phyloP scores from a whole-genome alignment of 2,797 vertebrate genomes.

The Chrysocyon brachyurus region DNA sequence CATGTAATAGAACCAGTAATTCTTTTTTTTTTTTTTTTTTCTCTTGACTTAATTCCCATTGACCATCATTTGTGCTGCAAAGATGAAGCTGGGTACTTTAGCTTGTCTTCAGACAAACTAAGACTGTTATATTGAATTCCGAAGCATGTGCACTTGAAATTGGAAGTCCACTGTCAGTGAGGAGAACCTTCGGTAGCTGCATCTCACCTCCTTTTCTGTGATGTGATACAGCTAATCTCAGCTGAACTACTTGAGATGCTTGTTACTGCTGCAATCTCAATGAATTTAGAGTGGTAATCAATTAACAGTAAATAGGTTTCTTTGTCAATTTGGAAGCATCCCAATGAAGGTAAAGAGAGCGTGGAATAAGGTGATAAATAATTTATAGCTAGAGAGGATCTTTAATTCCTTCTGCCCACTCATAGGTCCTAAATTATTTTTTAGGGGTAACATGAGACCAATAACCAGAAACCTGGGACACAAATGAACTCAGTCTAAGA shows the following conservation, averaged over 20 bases:
- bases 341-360: conserved; percentile 84
- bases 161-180: conserved; percentile 60
- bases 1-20: background rate
- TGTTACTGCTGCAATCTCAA: conserved; percentile 84
- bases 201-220: conserved; percentile 42
- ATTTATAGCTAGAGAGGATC: conserved; percentile 86
- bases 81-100: conserved; percentile 53
- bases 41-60: conserved; percentile 43
- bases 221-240: conserved; percentile 75
- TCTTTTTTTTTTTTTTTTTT: background rate
- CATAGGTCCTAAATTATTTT: conserved; percentile 83
- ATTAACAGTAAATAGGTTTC: conserved; percentile 89
- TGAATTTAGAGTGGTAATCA: conserved; percentile 88
- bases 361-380: conserved; percentile 87
- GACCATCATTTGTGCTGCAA: conserved; percentile 32
- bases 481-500: conserved; percentile 80
- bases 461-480: conserved; percentile 79
- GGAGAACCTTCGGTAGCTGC: background rate
- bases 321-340: conserved; percentile 87
- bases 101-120: conserved; percentile 49
- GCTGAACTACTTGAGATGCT: conserved; percentile 81
- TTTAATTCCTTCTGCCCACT: conserved; percentile 79
- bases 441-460: conserved; percentile 83
- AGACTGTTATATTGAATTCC: conserved; percentile 57
- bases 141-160: conserved; percentile 64